These are phyloP conservation scores for Eufriesea mexicana DNA, from an alignment of 1,140 invertebrate species.

Conservation along the genomic window DNA sequence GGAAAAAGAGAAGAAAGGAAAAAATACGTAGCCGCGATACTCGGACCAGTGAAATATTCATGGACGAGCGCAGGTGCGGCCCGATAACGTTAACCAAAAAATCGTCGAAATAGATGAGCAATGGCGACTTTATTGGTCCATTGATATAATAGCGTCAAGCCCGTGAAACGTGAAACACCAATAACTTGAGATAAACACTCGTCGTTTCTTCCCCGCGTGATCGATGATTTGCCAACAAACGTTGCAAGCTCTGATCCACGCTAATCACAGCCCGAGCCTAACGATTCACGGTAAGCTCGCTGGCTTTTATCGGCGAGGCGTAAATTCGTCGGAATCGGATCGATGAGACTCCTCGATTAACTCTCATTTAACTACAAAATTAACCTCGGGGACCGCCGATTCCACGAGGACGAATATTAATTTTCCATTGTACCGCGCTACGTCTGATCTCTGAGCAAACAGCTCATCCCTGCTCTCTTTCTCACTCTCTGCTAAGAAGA, in stretches of 20 bases:
- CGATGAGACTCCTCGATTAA: slow-evolving; percentile 48
- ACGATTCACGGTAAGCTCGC: slow-evolving; percentile 17
- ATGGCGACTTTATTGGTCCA: not conserved
- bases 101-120: not conserved
- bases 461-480: not conserved
- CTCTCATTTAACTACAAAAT: slow-evolving; percentile 40
- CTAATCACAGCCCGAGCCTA: not conserved
- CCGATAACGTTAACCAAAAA: slow-evolving; percentile 8
- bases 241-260: not conserved
- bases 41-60: slow-evolving; percentile 28
- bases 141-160: not conserved
- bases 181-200: not conserved
- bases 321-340: slow-evolving; percentile 42
- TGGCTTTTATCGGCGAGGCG: not conserved
- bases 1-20: not conserved
- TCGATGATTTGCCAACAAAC: slow-evolving; percentile 27
- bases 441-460: slow-evolving; percentile 46
- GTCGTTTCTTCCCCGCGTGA: not conserved
- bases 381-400: slow-evolving; percentile 29
- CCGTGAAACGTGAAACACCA: not conserved
- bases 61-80: not conserved
- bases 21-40: not conserved
- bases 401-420: slow-evolving; percentile 19
- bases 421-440: slow-evolving; percentile 24
- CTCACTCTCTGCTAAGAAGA: not conserved